These are phyloP conservation scores for Thalpophila matura DNA, from an alignment of 2,888 invertebrate genomes.

Conservation along the genomic window DNA sequence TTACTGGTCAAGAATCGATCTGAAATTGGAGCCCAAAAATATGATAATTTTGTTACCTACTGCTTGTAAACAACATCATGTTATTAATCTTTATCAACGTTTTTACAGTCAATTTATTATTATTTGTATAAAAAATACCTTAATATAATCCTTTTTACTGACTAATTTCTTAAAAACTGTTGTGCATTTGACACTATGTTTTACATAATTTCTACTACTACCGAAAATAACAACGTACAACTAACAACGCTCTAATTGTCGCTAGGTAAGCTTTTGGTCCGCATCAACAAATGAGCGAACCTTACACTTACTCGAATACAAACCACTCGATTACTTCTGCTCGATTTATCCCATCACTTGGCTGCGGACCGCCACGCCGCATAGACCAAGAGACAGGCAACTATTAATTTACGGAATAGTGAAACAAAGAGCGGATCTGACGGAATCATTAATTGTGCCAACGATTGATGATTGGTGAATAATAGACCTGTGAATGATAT, in stretches of 20 bases:
- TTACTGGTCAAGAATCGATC: slow-evolving; percentile 14
- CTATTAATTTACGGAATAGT: slow-evolving; percentile 67
- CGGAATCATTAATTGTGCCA: slow-evolving; percentile 68
- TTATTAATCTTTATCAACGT: no score
- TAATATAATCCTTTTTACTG: no score
- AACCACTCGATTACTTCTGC: slow-evolving; percentile 22
- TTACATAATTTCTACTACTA: not conserved
- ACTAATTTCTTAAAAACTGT: no score
- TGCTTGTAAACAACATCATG: not conserved
- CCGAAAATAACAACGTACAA: not conserved
- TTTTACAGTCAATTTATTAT: no score
- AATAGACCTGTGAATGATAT: slow-evolving; percentile 59
- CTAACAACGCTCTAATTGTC: not conserved
- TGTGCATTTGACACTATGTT: not conserved
- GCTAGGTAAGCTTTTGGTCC: not conserved
- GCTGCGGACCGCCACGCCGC: slow-evolving; percentile 36
- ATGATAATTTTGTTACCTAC: slow-evolving; percentile 7
- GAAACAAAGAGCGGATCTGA: slow-evolving; percentile 65
- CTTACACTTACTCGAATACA: slow-evolving; percentile 8
- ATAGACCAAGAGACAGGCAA: slow-evolving; percentile 72
- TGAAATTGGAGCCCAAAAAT: not conserved
- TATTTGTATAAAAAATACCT: no score
- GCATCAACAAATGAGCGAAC: not conserved
- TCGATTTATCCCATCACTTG: slow-evolving; percentile 51
- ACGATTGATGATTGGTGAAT: slow-evolving; percentile 68